A percentile compares a stretch with the other conserved stretches of the same genome.
phyloP scores from a whole-genome alignment of 2,888 invertebrate genomes.

The Scrobipalpa costella region DNA sequence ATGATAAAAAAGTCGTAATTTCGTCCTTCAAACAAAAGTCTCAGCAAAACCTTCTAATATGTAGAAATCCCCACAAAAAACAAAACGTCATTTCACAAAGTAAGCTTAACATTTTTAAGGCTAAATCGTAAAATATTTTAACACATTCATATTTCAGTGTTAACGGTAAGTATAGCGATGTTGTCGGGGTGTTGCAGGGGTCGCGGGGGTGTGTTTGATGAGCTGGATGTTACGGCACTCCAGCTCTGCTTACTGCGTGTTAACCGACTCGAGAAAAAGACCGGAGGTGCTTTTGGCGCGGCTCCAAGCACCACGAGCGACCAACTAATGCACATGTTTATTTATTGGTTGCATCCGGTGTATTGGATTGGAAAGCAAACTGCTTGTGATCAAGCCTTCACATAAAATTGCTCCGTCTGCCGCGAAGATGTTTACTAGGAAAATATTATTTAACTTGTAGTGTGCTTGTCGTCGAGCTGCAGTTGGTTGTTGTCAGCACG shows the following conservation, averaged over 20 bases:
- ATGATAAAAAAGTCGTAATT: too few species aligned
- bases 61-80: too few species aligned
- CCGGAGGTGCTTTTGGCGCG: conserved; percentile 4
- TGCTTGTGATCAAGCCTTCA: not conserved
- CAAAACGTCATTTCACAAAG: too few species aligned
- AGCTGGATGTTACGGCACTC: not conserved
- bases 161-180: not conserved
- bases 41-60: too few species aligned
- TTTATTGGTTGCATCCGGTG: not conserved
- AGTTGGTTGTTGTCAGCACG: too few species aligned
- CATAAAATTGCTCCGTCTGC: not conserved
- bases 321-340: conserved; percentile 21
- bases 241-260: not conserved
- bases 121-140: too few species aligned
- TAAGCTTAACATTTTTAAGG: too few species aligned
- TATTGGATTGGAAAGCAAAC: not conserved
- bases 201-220: not conserved
- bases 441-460: not conserved
- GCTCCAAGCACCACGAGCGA: conserved; percentile 20
- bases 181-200: not conserved
- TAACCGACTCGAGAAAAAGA: not conserved
- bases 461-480: too few species aligned
- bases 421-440: not conserved
- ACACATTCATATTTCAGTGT: not conserved
- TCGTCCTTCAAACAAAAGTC: too few species aligned